phyloP scores from a whole-genome alignment of 2,888 invertebrate genomes.

The Eristalis pertinax region DNA sequence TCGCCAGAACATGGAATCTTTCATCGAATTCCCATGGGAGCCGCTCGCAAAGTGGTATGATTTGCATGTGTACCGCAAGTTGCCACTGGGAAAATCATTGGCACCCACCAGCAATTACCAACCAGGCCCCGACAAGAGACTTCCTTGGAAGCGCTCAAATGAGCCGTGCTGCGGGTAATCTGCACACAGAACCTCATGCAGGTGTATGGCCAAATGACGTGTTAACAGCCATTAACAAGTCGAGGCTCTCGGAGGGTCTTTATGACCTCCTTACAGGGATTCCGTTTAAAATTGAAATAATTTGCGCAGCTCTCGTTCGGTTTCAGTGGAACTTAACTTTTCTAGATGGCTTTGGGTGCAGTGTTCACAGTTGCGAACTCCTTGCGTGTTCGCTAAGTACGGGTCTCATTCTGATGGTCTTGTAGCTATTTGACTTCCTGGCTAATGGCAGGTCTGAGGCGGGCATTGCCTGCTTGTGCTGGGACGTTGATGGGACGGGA shows the following conservation, averaged over 20 bases:
- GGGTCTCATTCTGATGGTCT: constrained; percentile 48
- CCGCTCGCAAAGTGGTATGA: constrained; percentile 17
- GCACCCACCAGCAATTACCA: constrained; percentile 58
- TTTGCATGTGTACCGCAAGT: constrained; percentile 64
- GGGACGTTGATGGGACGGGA: background rate
- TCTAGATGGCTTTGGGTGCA: constrained; percentile 23
- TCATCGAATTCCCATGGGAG: constrained; percentile 48
- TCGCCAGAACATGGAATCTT: constrained; percentile 43
- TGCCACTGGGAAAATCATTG: constrained; percentile 21
- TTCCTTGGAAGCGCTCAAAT: constrained; percentile 61
- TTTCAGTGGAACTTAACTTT: background rate
- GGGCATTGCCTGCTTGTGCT: constrained; percentile 34
- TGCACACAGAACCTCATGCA: constrained; percentile 44
- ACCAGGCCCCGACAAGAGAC: constrained; percentile 24
- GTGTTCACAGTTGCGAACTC: constrained; percentile 42
- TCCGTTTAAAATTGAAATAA: constrained; percentile 69
- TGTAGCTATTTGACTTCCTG: constrained; percentile 63
- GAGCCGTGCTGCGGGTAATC: constrained; percentile 40
- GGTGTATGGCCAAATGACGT: constrained; percentile 72
- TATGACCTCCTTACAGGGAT: constrained; percentile 69
- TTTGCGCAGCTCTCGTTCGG: constrained; percentile 17
- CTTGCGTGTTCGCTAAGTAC: constrained; percentile 69
- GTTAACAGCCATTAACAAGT: constrained; percentile 72
- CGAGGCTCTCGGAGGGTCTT: constrained; percentile 62
- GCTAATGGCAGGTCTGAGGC: constrained; percentile 37